Evolutionary conservation across 2,888 invertebrate species (phyloP).

Genomic region (Drosophila anceps): DNA sequence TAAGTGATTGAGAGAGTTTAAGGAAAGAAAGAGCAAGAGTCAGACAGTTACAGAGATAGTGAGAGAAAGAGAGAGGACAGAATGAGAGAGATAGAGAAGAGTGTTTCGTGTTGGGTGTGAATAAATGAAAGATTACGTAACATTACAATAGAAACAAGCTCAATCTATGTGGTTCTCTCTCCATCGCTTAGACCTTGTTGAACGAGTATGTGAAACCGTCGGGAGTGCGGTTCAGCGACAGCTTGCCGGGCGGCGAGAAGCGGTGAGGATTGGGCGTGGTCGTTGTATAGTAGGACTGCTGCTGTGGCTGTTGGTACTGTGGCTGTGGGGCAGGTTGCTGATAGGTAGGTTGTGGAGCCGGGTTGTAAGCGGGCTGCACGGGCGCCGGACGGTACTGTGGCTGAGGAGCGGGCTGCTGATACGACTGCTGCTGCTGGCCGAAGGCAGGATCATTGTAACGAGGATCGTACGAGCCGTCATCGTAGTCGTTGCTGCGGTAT

Average conservation of each 20-base stretch:
- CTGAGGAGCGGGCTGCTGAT: constrained; percentile 85
- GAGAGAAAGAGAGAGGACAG: constrained; percentile 13
- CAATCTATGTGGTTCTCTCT: constrained; percentile 76
- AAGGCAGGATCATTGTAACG: constrained; percentile 85
- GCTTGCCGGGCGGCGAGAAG: constrained; percentile 94
- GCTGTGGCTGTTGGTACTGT: constrained; percentile 79
- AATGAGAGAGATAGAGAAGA: constrained; percentile 15
- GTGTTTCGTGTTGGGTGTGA: constrained; percentile 37
- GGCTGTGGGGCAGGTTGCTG: constrained; percentile 86
- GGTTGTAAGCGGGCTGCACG: constrained; percentile 78
- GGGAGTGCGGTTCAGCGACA: constrained; percentile 93
- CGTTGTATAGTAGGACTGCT: constrained; percentile 83
- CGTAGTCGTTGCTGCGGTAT: constrained; percentile 81
- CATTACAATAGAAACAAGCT: constrained; percentile 69
- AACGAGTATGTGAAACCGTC: constrained; percentile 95
- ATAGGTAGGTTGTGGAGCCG: constrained; percentile 86
- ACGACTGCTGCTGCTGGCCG: constrained; percentile 79
- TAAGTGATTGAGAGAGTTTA: constrained; percentile 27
- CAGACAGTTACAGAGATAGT: constrained; percentile 24
- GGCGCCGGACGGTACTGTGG: constrained; percentile 77
- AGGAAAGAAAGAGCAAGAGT: constrained; percentile 15
- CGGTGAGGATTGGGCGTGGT: constrained; percentile 90
- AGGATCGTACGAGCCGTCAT: constrained; percentile 85
- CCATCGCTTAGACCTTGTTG: constrained; percentile 87
- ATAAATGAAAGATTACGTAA: constrained; percentile 44